Evolutionary conservation across 2,797 vertebrate genomes (phyloP), one percentile per base, ranked within the genome.

Genomic region (Lophura swinhoii): DNA sequence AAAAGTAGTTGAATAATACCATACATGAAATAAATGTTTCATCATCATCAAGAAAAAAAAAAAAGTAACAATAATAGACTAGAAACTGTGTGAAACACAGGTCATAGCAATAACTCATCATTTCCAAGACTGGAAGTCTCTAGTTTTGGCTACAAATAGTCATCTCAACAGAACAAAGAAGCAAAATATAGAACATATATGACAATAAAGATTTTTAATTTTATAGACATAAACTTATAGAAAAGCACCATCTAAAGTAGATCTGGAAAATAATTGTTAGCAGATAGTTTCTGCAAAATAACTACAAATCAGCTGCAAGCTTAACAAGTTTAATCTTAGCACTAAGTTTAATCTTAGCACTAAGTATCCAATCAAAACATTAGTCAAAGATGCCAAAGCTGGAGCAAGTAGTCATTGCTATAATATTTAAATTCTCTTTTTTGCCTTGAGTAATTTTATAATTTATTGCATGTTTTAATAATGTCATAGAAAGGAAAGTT

Each of bases 31-130:
- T 5, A 66, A 37, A 4, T n/a, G 4, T 74, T 17, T 58, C 11
- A 71, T 6, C 1, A 0, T 56, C 82, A 83, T 67, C 35, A 2
- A 31, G 17, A 62, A 39, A 60, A 67, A 63, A 53, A 67, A 60
- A 67, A n/a, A n/a, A 10, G 1, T 18, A 60, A 35, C 5, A 71
- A 62, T 9, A 71, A 56, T 4, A 60, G 9, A 69, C 26, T 23
- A 28, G n/a, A 76, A 91, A 53, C 4, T 62, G 5, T 18, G 20
- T 41, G 12, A 63, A 80, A 28, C 2, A 41, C 2, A 44, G 14
- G 6, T 28, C 8, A 22, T 29, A 41, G 3, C 23, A 55, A 80
- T 78, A 70, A 5, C 0, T 0, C 39, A 10, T 18, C 1, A 72
- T 63, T 76, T 80, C 24, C 12, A 62, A 67, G 24, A 58, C 1